Evolutionary conservation across 2,888 invertebrate species (phyloP).

Genomic region (Fragum fragum): DNA sequence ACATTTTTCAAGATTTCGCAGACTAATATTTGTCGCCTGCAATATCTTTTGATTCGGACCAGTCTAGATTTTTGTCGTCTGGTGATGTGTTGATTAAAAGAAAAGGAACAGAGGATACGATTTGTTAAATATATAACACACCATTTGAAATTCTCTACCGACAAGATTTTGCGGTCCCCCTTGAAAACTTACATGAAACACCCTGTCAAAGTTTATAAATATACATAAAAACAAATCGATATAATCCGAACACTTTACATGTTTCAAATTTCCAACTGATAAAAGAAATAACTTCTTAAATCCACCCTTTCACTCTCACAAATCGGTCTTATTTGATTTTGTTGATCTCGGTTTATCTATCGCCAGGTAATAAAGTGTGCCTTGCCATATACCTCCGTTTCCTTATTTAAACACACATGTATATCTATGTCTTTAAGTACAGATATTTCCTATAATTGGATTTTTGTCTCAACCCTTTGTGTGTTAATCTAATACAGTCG

Average conservation of each 20-base stretch:
- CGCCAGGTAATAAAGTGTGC: not conserved
- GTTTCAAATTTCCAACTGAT: not conserved
- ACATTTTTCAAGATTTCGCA: too few relatives aligned
- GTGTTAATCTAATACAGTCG: too few relatives aligned
- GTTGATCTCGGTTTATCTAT: not conserved
- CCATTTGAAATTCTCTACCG: too few relatives aligned
- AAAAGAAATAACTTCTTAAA: conserved; percentile 3
- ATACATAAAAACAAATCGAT: not conserved
- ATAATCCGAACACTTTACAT: not conserved
- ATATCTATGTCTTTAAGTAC: not conserved
- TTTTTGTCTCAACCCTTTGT: not conserved
- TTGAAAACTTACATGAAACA: not conserved
- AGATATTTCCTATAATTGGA: conserved; percentile 6
- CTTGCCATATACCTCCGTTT: not conserved
- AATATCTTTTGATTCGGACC: too few relatives aligned
- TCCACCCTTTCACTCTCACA: not conserved
- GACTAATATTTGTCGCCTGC: too few relatives aligned
- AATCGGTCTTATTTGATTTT: not conserved
- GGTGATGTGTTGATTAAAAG: too few relatives aligned
- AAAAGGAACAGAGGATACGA: too few relatives aligned
- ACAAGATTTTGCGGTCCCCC: too few relatives aligned
- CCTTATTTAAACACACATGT: not conserved
- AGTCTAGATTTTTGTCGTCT: too few relatives aligned
- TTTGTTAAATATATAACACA: too few relatives aligned
- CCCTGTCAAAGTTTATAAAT: not conserved